A percentile compares a stretch with the other conserved stretches of the same genome.
These are phyloP conservation scores for Noctuana brunneofusca DNA, from an alignment of 2,888 invertebrate genomes.

Conservation along the genomic window DNA sequence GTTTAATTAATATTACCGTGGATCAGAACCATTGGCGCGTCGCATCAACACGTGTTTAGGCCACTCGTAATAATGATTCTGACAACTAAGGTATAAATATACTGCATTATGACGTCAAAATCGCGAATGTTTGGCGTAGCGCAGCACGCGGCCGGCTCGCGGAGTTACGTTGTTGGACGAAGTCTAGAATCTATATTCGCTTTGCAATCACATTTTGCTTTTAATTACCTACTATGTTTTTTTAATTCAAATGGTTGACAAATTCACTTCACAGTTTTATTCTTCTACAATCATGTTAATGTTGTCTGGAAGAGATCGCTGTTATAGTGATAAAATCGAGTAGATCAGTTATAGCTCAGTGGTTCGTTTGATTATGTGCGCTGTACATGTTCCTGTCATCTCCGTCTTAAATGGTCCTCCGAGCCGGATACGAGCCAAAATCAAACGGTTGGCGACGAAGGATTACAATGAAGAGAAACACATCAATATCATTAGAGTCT, in stretches of 20 bases:
- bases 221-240: background rate
- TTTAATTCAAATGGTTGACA: no score
- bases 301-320: no score
- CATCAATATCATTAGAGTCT: background rate
- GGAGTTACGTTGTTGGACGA: background rate
- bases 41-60: background rate
- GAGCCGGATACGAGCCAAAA: background rate
- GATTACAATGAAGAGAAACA: background rate
- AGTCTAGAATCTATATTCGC: conserved; percentile 4
- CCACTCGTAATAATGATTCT: background rate
- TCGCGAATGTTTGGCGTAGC: conserved; percentile 4
- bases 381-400: no score
- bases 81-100: conserved; percentile 1
- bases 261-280: no score
- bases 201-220: background rate
- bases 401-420: background rate
- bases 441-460: background rate
- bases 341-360: no score
- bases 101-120: conserved; percentile 10
- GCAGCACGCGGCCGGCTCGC: background rate
- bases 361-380: no score
- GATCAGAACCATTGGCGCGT: background rate
- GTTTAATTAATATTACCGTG: background rate
- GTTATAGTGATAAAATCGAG: no score
- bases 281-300: no score